Percentiles rank a stretch among this genome's conserved stretches.
Conservation (phyloP, 2,113 vertebrate species). For the Toxostoma redivivum region DNA sequence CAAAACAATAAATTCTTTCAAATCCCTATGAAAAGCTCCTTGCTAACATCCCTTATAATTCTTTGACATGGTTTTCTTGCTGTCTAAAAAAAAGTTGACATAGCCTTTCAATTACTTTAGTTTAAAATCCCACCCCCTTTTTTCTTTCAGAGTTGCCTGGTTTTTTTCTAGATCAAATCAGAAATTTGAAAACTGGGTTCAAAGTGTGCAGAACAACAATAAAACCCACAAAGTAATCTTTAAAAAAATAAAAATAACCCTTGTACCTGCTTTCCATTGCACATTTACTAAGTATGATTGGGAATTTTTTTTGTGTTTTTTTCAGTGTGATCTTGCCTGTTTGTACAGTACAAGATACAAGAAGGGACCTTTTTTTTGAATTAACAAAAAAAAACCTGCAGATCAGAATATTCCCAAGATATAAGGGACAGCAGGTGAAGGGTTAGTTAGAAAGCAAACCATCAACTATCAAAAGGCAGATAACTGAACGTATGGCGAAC, state of each 20-base stretch:
- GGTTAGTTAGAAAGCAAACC: slow-evolving; percentile 73
- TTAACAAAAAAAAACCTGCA: not conserved
- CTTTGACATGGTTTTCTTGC: not conserved
- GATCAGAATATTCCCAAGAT: slow-evolving; percentile 57
- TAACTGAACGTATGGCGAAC: slow-evolving; percentile 76
- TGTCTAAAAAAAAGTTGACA: not conserved
- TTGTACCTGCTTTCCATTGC: slow-evolving; percentile 76
- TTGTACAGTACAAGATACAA: slow-evolving; percentile 45
- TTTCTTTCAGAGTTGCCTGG: not conserved
- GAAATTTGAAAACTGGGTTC: slow-evolving; percentile 62
- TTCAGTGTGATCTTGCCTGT: slow-evolving; percentile 10
- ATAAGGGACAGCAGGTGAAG: slow-evolving; percentile 77
- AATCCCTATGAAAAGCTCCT: not conserved
- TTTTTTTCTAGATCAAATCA: slow-evolving; percentile 27
- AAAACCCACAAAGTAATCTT: slow-evolving; percentile 67
- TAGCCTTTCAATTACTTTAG: not conserved
- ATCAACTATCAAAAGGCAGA: slow-evolving; percentile 70
- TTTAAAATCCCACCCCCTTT: slow-evolving; percentile 18
- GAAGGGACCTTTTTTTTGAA: not conserved
- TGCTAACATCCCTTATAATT: not conserved
- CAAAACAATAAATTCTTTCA: slow-evolving; percentile 17
- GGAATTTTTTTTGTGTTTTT: not conserved
- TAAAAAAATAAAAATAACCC: slow-evolving; percentile 58
- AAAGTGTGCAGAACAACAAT: slow-evolving; percentile 66
- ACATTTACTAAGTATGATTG: not conserved